These are phyloP conservation scores for Chironomus riparius DNA, from an alignment of 2,888 invertebrate genomes.

Conservation along the genomic window DNA sequence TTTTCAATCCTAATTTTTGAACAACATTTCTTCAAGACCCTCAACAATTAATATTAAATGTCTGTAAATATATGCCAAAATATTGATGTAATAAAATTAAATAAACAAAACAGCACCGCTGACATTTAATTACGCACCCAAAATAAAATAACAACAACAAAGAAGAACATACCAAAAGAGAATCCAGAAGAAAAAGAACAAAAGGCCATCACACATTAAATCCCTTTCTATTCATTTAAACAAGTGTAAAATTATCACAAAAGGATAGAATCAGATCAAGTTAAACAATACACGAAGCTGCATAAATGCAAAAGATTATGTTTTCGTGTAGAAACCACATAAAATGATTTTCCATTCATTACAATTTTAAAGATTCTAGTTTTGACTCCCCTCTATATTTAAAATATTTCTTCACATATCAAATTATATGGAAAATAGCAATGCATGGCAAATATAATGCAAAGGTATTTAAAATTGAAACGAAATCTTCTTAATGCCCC, in stretches of 20 bases:
- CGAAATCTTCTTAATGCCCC: not conserved
- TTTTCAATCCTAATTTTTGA: too few relatives aligned
- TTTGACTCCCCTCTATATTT: not conserved
- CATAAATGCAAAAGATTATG: slow-evolving; percentile 6
- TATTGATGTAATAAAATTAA: too few relatives aligned
- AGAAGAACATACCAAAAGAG: too few relatives aligned
- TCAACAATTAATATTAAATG: too few relatives aligned
- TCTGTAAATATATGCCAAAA: too few relatives aligned
- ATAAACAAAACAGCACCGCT: too few relatives aligned
- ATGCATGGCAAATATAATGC: not conserved
- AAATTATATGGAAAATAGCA: not conserved
- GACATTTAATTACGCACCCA: too few relatives aligned
- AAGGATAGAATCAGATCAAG: not conserved
- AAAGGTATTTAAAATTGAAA: not conserved
- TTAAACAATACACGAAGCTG: not conserved
- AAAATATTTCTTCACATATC: not conserved
- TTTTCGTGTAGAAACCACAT: not conserved
- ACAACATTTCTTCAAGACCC: too few relatives aligned
- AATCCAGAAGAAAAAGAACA: too few relatives aligned
- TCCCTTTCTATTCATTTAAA: not conserved
- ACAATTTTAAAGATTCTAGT: not conserved
- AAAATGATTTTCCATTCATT: not conserved
- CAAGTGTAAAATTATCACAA: not conserved
- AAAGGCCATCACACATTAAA: too few relatives aligned
- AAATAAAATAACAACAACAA: too few relatives aligned